phyloP scores from a whole-genome alignment of 2,797 vertebrate species.

The Labeo calbasu region DNA sequence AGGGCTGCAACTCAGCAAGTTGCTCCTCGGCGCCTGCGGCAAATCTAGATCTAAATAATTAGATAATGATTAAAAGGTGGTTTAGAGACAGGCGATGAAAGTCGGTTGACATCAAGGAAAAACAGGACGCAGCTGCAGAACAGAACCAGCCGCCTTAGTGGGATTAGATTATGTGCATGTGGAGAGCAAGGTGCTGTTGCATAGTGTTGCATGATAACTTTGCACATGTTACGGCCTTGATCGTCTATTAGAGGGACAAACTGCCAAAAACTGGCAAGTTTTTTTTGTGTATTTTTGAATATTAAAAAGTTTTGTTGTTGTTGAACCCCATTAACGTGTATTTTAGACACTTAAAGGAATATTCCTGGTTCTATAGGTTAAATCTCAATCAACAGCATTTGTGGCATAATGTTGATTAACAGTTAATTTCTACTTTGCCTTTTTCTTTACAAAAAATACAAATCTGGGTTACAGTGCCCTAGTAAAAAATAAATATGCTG shows the following conservation, averaged over 20 bases:
- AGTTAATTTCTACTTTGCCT: neutral
- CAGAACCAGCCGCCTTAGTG: slow-evolving; percentile 3
- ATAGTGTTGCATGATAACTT: slow-evolving; percentile 25
- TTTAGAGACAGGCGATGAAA: slow-evolving; percentile 42
- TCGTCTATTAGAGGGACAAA: neutral
- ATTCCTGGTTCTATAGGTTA: neutral
- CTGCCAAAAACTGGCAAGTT: neutral
- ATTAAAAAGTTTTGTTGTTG: neutral
- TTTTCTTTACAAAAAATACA: neutral
- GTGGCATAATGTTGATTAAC: neutral
- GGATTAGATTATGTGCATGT: slow-evolving; percentile 25
- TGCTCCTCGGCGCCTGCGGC: slow-evolving; percentile 26
- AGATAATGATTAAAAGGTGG: slow-evolving; percentile 56
- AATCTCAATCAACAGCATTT: neutral
- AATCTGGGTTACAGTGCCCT: neutral
- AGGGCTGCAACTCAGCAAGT: slow-evolving; percentile 42
- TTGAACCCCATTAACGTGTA: neutral
- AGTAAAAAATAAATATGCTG: no score
- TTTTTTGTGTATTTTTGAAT: neutral
- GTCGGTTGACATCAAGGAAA: slow-evolving; percentile 31
- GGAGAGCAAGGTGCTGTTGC: slow-evolving; percentile 17
- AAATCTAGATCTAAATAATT: slow-evolving; percentile 58
- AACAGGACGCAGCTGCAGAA: slow-evolving; percentile 37
- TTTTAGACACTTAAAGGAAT: neutral
- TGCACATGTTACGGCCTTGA: neutral